Base-by-base conservation (phyloP, 2,113 vertebrate genomes). In the Turdus rufiventris region DNA sequence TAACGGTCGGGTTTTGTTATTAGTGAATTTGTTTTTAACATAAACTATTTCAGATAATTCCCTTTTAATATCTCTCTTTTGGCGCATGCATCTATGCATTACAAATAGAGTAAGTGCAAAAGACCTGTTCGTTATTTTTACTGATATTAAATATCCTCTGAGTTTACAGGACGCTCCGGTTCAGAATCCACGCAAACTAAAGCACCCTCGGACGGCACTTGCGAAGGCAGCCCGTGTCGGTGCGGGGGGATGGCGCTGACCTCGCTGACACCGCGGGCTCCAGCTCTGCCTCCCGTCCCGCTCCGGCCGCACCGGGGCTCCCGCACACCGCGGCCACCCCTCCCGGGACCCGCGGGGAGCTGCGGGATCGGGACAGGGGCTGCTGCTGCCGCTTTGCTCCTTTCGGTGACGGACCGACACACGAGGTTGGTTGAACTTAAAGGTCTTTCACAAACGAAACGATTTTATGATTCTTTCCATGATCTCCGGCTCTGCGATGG, bases 201-300 rank as follows among this genome's bases (percentile, higher is more conserved):
- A 15, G 12, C 43, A 2, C 25, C 1, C 25, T 18, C 8, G 31
- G 70, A 18, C 2, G 3, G 24, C n/a, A 1, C 6, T 18, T 4
- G 72, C 1, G n/a, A 25, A 9, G 2, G 20, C 31, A 73, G 66
- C 34, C 57, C 15, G 0, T 25, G 56, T 12, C 74, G 19, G 23
- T 9, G 48, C 1, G 1, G 50, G 5, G 12, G 9, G 1, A 11
- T 3, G 1, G 38, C 14, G 54, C 63, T 58, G 65, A 13, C 67
- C 79, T 7, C 0, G 57, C 53, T n/a, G 40, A 2, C 60, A 8
- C 54, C 33, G 15, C 33, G 31, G n/a, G 33, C 5, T 61, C 31
- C 21, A 11, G 23, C 45, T 20, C 72, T 6, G n/a, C 36, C 38
- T 42, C 53, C 58, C 14, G 8, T 42, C 53, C 58, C 14, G 8